These are phyloP conservation scores for Camelus bactrianus DNA, from an alignment of 2,113 vertebrate species.

Conservation along the genomic window DNA sequence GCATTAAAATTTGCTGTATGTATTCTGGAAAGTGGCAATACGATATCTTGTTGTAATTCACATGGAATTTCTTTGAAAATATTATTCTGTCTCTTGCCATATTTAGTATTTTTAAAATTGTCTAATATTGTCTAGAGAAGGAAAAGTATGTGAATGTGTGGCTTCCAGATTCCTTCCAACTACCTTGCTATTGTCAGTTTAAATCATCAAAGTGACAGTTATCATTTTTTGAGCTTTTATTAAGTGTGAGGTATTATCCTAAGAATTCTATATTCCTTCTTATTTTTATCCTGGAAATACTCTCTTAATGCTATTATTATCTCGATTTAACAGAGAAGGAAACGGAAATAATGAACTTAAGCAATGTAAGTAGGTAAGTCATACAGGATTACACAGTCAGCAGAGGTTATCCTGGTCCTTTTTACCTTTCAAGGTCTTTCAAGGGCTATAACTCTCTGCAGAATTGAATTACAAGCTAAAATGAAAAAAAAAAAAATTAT, in stretches of 20 bases:
- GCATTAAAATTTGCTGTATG: not conserved
- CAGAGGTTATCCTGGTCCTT: not conserved
- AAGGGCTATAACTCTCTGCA: not conserved
- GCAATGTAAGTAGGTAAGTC: not conserved
- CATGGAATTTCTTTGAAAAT: not conserved
- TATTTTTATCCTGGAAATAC: not conserved
- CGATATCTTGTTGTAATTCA: not conserved
- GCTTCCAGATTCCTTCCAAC: not conserved
- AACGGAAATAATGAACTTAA: conserved; percentile 9
- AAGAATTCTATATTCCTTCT: not conserved
- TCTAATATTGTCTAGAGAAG: not conserved
- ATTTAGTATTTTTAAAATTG: not conserved
- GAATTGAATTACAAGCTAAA: not conserved
- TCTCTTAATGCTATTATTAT: not conserved
- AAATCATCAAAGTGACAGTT: not conserved
- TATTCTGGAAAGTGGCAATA: not conserved
- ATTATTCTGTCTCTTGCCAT: not conserved
- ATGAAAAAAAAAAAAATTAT: not conserved
- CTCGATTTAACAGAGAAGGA: not conserved
- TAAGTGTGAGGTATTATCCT: not conserved
- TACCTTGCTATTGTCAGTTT: not conserved
- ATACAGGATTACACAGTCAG: not conserved
- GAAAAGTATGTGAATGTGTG: not conserved
- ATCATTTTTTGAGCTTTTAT: not conserved
- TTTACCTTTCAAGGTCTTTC: not conserved